Conservation (phyloP, 64 coral and sea anemone genomes). For the Dendrophyllia cribrosa region DNA sequence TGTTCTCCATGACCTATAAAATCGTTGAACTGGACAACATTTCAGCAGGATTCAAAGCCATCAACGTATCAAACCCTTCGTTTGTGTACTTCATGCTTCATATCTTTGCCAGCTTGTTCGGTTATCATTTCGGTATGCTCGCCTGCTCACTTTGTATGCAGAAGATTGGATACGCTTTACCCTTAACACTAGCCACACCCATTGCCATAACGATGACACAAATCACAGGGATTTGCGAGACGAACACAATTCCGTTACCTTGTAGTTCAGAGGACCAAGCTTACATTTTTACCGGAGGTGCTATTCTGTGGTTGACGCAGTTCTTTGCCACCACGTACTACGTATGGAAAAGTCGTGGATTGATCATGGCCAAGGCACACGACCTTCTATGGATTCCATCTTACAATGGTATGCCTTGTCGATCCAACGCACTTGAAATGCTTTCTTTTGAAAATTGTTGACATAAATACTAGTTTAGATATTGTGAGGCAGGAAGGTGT, state of each 20-base stretch:
- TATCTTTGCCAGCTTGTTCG: slow-evolving; percentile 49
- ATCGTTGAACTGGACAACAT: slow-evolving; percentile 24
- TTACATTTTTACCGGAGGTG: neutral
- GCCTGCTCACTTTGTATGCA: slow-evolving; percentile 62
- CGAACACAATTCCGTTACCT: slow-evolving; percentile 2
- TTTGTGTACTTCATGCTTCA: slow-evolving; percentile 44
- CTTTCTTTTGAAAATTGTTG: no score
- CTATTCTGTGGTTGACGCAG: slow-evolving; percentile 3
- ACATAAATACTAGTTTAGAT: no score
- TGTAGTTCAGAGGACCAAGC: slow-evolving; percentile 4
- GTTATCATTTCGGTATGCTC: slow-evolving; percentile 67
- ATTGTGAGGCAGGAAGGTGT: no score
- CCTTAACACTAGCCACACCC: slow-evolving; percentile 63
- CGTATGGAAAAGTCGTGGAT: slow-evolving; percentile 40
- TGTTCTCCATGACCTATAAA: slow-evolving; percentile 8
- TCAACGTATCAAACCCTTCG: neutral
- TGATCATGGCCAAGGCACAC: slow-evolving; percentile 55
- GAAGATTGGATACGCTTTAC: slow-evolving; percentile 44
- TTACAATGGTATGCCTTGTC: slow-evolving; percentile 34
- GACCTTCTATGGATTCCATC: slow-evolving; percentile 67
- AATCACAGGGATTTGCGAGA: neutral
- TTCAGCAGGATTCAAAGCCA: neutral
- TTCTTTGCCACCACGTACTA: slow-evolving; percentile 56
- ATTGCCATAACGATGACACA: neutral
- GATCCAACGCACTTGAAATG: no score